Conservation (phyloP, 2,888 invertebrate genomes). For the Holacanthella duospinosa region DNA sequence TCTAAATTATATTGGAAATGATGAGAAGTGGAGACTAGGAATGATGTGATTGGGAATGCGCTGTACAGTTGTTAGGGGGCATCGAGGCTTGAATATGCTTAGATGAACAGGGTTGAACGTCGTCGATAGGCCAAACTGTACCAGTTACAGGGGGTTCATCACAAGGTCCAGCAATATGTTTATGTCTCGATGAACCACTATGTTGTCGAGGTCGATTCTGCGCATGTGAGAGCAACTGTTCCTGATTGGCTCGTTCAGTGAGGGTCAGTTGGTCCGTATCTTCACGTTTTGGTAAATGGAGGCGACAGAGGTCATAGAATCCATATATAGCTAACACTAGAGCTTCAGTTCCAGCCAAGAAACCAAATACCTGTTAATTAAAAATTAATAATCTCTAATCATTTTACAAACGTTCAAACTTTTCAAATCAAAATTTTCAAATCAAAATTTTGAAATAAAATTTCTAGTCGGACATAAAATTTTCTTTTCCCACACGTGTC, state of each 20-base stretch:
- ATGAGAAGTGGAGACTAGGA: not conserved
- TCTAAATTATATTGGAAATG: not conserved
- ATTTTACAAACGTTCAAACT: too few species aligned
- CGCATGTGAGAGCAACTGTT: not conserved
- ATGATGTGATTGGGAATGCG: conserved; percentile 14
- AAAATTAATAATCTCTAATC: too few species aligned
- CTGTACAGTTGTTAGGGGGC: conserved; percentile 29
- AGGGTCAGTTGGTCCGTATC: conserved; percentile 52
- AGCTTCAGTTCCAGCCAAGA: conserved; percentile 31
- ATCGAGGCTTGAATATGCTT: conserved; percentile 37
- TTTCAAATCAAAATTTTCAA: not conserved
- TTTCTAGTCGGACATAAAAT: not conserved
- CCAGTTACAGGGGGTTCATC: conserved; percentile 38
- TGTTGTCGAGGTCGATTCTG: not conserved
- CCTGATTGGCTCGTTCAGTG: conserved; percentile 45
- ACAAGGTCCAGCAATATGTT: conserved; percentile 24
- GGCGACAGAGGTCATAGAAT: conserved; percentile 34
- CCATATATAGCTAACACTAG: conserved; percentile 30
- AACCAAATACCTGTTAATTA: conserved; percentile 36
- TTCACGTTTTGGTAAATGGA: conserved; percentile 41
- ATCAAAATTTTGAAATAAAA: not conserved
- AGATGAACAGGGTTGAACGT: conserved; percentile 40
- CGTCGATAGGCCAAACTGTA: conserved; percentile 38
- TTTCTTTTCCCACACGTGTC: too few species aligned
- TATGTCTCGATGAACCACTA: not conserved